Conservation (phyloP, 2,888 invertebrate species). For the Smittia aterrima region DNA sequence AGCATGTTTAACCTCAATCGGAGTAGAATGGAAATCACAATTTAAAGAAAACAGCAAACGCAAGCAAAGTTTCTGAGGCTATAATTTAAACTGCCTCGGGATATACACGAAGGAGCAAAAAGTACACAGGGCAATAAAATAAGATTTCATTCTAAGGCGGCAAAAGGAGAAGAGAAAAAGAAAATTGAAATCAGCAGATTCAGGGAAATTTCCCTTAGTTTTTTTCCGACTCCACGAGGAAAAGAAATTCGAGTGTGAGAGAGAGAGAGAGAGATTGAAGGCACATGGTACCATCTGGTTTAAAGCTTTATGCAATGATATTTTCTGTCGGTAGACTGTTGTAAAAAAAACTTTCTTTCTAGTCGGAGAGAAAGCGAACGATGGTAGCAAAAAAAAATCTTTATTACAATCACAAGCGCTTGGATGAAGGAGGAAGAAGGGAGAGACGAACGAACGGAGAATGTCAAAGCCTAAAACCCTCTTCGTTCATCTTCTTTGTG, state of each 20-base stretch:
- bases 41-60: slow-evolving; percentile 32
- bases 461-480: slow-evolving; percentile 13
- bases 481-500: slow-evolving; percentile 3
- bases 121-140: slow-evolving; percentile 23
- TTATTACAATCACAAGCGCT: neutral
- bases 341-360: neutral
- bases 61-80: slow-evolving; percentile 37
- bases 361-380: neutral
- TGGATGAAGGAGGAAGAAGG: neutral
- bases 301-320: slow-evolving; percentile 31
- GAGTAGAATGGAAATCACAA: neutral
- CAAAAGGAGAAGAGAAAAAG: slow-evolving; percentile 17
- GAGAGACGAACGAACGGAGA: neutral
- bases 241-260: neutral
- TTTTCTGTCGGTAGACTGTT: slow-evolving; percentile 9
- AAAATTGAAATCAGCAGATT: slow-evolving; percentile 37
- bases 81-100: slow-evolving; percentile 26
- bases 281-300: slow-evolving; percentile 36
- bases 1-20: slow-evolving; percentile 24
- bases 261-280: no score
- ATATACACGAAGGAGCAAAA: slow-evolving; percentile 17
- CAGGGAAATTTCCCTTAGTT: neutral
- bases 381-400: neutral
- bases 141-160: slow-evolving; percentile 29
- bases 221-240: neutral